Evolutionary conservation across 2,797 vertebrate species (phyloP), one percentile per base, ranked within the genome.

Genomic region (Enteromius fasciolatus): DNA sequence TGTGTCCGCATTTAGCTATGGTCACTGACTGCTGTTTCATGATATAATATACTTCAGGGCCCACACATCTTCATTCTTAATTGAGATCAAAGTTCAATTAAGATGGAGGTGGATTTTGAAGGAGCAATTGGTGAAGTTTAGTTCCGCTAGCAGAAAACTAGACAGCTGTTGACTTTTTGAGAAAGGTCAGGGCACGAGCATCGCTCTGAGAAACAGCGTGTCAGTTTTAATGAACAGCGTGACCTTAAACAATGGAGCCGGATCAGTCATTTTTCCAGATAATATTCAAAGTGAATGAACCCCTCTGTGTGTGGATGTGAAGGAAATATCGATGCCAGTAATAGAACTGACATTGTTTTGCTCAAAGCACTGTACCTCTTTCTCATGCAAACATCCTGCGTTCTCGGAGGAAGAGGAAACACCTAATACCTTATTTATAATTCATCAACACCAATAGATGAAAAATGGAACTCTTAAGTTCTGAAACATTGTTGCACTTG

Each of bases 181-280:
- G 85, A 93, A 94, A 95, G 93, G 93, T 94, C 93, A 92, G 87
- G 80, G 67, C 87, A 87, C 82, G 84, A 87, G 88, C 89, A 90
- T 86, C 87, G 88, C 86, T 84, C 91, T 88, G 89, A 93, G 88
- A 89, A 91, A 89, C 90, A 80, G 90, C 88, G 89, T 92, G 92
- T 93, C 91, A 89, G 85, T 89, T 93, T 93, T 94, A 94, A 94
- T 93, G 92, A 94, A 94, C 90, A 90, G 82, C 64, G 84, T 94
- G 94, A 95, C 94, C 94, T 95, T 95, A 92, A 92, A 91, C 90
- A 90, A 90, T 88, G 90, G 90, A 87, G 89, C 90, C 82, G 78
- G 89, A 93, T 93, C 91, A 88, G 88, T 93, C 87, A 87, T 59
- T 72, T 83, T 73, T 46, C 33, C 87, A 88, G 88, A 89, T 92